Evolutionary conservation across 2,113 vertebrate species (phyloP).

Genomic region (Castor canadensis): DNA sequence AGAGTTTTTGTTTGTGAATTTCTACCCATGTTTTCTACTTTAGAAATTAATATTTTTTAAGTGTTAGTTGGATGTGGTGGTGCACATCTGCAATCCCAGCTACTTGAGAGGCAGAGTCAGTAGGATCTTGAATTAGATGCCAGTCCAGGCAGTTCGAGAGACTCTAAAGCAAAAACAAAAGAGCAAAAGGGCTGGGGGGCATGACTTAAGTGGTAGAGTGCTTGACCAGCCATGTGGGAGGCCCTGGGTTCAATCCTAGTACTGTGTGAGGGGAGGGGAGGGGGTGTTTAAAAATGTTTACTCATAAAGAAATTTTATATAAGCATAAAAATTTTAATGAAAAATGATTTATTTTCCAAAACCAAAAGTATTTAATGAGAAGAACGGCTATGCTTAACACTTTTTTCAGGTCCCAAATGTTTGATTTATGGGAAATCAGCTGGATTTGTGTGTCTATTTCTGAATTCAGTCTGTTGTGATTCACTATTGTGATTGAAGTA

Average conservation of each 20-base stretch:
- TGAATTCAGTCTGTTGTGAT: not conserved
- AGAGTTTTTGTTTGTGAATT: conserved; percentile 10
- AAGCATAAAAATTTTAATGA: conserved; percentile 4
- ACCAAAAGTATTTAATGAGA: not conserved
- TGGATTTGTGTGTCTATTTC: not conserved
- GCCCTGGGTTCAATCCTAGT: too few species aligned
- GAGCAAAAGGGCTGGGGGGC: too few species aligned
- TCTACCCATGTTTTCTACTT: conserved; percentile 14
- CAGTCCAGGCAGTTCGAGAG: too few species aligned
- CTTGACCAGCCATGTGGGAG: too few species aligned
- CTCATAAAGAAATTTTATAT: not conserved
- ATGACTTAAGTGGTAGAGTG: too few species aligned
- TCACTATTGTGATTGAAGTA: not conserved
- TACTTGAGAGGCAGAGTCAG: not conserved
- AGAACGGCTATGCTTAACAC: not conserved
- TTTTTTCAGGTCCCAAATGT: not conserved
- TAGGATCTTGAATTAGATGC: too few species aligned
- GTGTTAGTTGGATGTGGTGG: too few species aligned
- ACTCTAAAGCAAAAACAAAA: too few species aligned
- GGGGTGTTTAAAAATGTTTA: not conserved
- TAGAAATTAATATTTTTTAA: not conserved
- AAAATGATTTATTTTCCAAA: conserved; percentile 50
- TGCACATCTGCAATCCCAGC: too few species aligned
- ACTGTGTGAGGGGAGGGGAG: too few species aligned
- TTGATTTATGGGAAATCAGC: not conserved